Evolutionary conservation across 2,113 vertebrate species (phyloP).

Genomic region (Brachionichthys hirsutus): DNA sequence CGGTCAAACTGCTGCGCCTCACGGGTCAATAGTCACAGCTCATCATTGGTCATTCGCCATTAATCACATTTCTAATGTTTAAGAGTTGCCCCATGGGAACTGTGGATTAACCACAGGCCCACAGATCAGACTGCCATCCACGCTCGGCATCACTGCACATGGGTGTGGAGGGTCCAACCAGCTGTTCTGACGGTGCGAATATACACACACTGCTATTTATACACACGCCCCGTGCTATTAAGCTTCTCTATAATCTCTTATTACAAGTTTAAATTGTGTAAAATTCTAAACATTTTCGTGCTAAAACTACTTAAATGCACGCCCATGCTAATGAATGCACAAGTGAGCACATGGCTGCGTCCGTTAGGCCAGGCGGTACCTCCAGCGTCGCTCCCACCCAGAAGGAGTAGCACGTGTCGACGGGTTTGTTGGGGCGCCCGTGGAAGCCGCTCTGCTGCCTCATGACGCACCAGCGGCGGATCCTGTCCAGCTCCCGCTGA

Average conservation of each 20-base stretch:
- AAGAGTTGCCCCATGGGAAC: neutral
- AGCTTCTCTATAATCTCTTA: neutral
- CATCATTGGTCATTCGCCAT: neutral
- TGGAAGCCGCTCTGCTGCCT: conserved; percentile 96
- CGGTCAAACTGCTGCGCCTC: no score
- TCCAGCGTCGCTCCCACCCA: conserved; percentile 97
- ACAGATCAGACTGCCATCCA: neutral
- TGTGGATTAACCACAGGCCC: neutral
- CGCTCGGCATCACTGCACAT: neutral
- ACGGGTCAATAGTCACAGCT: no score
- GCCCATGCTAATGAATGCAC: conserved; percentile 17
- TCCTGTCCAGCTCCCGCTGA: conserved; percentile 87
- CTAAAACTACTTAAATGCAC: neutral
- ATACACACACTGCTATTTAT: no score
- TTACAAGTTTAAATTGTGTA: neutral
- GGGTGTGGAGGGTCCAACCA: conserved; percentile 5
- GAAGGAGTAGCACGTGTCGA: conserved; percentile 98
- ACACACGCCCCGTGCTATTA: no score
- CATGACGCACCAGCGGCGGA: conserved; percentile 97
- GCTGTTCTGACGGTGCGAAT: neutral
- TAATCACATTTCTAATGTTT: neutral
- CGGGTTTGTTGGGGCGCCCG: conserved; percentile 95
- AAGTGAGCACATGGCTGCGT: neutral
- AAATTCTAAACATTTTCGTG: no score
- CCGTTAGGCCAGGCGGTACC: conserved; percentile 73